phyloP scores from a whole-genome alignment of 92 coral and sea anemone species.

The Palythoa grandiflora region DNA sequence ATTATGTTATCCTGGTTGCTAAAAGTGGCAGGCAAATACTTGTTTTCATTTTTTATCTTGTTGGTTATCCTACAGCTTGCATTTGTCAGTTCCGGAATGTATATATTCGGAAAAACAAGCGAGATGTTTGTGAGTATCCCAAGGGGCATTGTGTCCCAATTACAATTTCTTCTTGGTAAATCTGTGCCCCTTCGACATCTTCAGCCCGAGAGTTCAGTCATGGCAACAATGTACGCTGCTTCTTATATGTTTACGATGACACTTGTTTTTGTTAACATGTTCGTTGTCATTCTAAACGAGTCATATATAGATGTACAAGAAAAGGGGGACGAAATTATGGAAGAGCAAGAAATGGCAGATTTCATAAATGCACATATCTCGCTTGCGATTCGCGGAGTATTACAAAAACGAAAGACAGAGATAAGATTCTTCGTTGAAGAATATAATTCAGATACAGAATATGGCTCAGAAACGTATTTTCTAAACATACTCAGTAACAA shows the following conservation, averaged over 20 bases:
- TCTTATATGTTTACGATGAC: constrained; percentile 40
- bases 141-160: constrained; percentile 48
- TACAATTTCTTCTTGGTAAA: constrained; percentile 61
- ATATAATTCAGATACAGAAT: neutral
- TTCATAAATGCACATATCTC: constrained; percentile 42
- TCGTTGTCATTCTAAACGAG: constrained; percentile 61
- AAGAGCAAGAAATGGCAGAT: constrained; percentile 59
- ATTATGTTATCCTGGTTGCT: too few relatives aligned
- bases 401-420: constrained; percentile 10
- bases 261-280: constrained; percentile 50
- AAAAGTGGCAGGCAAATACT: constrained; percentile 44
- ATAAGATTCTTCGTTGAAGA: constrained; percentile 9
- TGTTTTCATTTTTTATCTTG: constrained; percentile 25
- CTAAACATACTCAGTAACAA: neutral
- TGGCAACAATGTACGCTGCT: constrained; percentile 43
- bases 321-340: constrained; percentile 31
- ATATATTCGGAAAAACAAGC: constrained; percentile 47
- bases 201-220: constrained; percentile 17
- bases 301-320: constrained; percentile 48
- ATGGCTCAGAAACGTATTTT: neutral
- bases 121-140: constrained; percentile 41
- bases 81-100: constrained; percentile 55
- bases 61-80: constrained; percentile 42
- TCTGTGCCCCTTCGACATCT: constrained; percentile 57
- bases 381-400: constrained; percentile 21